These are phyloP conservation scores for Drosophila nebulosa DNA, from an alignment of 1,140 invertebrate species.

Conservation along the genomic window DNA sequence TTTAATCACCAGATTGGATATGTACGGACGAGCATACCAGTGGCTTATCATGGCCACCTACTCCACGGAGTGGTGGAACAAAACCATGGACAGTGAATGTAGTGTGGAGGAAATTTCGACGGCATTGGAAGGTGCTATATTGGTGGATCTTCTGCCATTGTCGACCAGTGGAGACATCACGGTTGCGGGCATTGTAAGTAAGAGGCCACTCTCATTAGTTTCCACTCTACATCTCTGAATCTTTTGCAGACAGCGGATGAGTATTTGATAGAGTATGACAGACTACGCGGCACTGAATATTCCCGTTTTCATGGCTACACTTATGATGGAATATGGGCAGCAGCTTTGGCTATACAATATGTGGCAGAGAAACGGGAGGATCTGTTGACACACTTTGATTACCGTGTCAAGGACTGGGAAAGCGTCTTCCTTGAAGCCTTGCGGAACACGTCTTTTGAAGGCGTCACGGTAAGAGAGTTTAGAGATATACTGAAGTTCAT, in stretches of 20 bases:
- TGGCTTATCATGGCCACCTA: constrained; percentile 98
- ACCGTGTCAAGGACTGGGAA: constrained; percentile 93
- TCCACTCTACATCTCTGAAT: background rate
- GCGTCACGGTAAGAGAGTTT: constrained; percentile 90
- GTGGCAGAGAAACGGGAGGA: constrained; percentile 89
- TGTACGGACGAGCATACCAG: constrained; percentile 96
- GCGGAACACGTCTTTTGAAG: constrained; percentile 94
- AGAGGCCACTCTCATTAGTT: background rate
- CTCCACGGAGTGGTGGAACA: constrained; percentile 89
- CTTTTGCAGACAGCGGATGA: constrained; percentile 90
- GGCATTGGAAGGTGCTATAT: constrained; percentile 94
- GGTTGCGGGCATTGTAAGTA: constrained; percentile 93
- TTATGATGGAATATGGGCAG: constrained; percentile 98
- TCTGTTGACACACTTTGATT: constrained; percentile 86
- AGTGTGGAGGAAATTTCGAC: constrained; percentile 88
- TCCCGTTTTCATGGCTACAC: constrained; percentile 98
- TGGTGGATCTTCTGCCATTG: constrained; percentile 86
- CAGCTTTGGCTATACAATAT: constrained; percentile 94
- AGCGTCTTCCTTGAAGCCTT: constrained; percentile 92
- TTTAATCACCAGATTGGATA: constrained; percentile 84
- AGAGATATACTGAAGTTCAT: background rate
- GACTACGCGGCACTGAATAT: constrained; percentile 89
- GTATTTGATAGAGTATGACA: constrained; percentile 92
- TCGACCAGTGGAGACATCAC: constrained; percentile 88
- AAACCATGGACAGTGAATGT: constrained; percentile 85